A percentile compares a stretch with the other conserved stretches of the same genome.
These are phyloP conservation scores for Eueides isabella DNA, from an alignment of 1,140 invertebrate genomes.

Conservation along the genomic window DNA sequence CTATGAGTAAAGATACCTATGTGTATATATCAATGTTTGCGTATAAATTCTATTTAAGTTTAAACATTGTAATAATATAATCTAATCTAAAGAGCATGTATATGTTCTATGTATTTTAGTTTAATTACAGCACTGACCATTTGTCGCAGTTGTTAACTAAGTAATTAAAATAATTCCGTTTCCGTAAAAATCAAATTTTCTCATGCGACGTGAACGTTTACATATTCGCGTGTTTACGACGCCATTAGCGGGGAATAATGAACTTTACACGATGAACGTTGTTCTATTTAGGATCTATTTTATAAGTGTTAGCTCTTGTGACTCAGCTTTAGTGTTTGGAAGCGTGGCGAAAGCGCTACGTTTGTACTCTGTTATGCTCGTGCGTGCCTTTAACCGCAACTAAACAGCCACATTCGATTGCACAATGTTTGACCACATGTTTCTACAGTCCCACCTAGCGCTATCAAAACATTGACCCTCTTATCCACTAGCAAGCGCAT, in stretches of 20 bases:
- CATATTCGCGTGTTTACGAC: slow-evolving; percentile 8
- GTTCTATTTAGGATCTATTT: slow-evolving; percentile 7
- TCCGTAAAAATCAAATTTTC: slow-evolving; percentile 7
- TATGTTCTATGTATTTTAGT: background rate
- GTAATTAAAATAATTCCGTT: slow-evolving; percentile 5
- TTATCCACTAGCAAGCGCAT: slow-evolving; percentile 65
- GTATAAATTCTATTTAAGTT: background rate
- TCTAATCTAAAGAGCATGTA: background rate
- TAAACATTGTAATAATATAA: background rate
- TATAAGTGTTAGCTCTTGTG: background rate
- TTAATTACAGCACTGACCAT: background rate
- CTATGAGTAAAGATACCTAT: background rate
- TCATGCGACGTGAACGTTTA: slow-evolving; percentile 7
- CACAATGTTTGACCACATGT: slow-evolving; percentile 79
- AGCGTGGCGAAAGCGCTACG: slow-evolving; percentile 56
- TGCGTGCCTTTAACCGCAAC: slow-evolving; percentile 55
- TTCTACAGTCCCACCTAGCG: slow-evolving; percentile 65
- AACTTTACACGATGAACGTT: background rate
- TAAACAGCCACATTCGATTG: slow-evolving; percentile 63
- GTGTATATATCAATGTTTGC: background rate
- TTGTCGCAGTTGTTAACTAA: slow-evolving; percentile 7
- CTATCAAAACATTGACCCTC: slow-evolving; percentile 81
- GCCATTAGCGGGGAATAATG: slow-evolving; percentile 10
- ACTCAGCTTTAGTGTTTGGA: slow-evolving; percentile 18
- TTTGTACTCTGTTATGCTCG: slow-evolving; percentile 55